Conservation (phyloP, 2,888 invertebrate species). For the Harpalus rufipes region DNA sequence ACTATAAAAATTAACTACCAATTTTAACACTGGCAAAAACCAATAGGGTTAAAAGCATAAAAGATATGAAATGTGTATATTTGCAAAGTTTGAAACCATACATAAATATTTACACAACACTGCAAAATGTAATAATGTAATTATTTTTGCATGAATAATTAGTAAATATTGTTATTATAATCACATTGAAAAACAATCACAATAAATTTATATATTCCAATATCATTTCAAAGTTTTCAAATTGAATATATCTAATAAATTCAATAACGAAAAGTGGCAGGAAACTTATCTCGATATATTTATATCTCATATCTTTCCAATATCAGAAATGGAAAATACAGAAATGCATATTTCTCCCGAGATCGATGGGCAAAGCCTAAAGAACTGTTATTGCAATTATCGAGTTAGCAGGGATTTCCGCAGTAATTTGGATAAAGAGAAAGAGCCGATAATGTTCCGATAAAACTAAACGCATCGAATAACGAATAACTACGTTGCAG, state of each 20-base stretch:
- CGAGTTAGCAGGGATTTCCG: neutral
- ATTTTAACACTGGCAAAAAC: neutral
- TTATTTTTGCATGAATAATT: neutral
- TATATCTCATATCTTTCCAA: constrained; percentile 37
- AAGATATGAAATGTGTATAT: neutral
- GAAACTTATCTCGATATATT: constrained; percentile 11
- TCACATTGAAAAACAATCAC: neutral
- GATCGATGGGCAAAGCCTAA: neutral
- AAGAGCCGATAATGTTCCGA: neutral
- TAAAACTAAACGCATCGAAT: neutral
- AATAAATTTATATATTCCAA: neutral
- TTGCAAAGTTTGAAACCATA: neutral
- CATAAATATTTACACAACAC: neutral
- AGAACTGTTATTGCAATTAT: neutral
- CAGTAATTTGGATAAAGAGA: neutral
- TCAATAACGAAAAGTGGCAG: neutral
- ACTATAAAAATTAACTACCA: neutral
- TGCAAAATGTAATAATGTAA: neutral
- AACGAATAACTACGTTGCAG: neutral
- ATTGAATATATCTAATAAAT: neutral
- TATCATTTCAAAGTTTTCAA: neutral
- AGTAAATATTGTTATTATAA: neutral
- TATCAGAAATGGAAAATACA: constrained; percentile 24
- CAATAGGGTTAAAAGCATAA: neutral
- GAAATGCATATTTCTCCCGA: constrained; percentile 30